Conservation (phyloP, 2,888 invertebrate genomes). For the Calephelis perditalis region DNA sequence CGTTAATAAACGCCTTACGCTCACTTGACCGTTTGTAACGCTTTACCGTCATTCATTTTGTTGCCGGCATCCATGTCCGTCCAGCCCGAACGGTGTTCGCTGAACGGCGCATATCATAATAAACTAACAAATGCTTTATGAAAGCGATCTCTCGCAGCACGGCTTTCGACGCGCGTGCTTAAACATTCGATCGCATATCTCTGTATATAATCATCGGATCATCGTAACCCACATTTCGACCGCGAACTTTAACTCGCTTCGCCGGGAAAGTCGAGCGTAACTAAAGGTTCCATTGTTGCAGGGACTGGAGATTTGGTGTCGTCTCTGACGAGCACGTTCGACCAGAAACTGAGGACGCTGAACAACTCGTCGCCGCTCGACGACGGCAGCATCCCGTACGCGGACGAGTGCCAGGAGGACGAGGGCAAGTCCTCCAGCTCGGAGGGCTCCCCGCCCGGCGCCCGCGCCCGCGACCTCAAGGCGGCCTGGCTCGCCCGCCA, state of each 20-base stretch:
- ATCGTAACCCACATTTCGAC: slow-evolving; percentile 38
- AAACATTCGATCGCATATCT: slow-evolving; percentile 29
- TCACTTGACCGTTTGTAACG: slow-evolving; percentile 31
- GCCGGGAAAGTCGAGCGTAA: slow-evolving; percentile 12
- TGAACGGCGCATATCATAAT: slow-evolving; percentile 34
- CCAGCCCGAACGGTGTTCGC: slow-evolving; percentile 37
- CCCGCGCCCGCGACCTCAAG: slow-evolving; percentile 57
- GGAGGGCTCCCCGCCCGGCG: slow-evolving; percentile 41
- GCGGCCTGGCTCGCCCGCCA: slow-evolving; percentile 70
- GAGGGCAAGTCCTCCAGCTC: slow-evolving; percentile 55
- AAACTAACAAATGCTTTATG: slow-evolving; percentile 60
- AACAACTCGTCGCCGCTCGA: slow-evolving; percentile 82
- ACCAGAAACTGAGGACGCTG: slow-evolving; percentile 87
- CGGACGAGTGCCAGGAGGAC: slow-evolving; percentile 82
- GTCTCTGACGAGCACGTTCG: slow-evolving; percentile 90
- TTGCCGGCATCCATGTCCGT: slow-evolving; percentile 14
- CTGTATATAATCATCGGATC: slow-evolving; percentile 37
- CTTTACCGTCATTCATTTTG: slow-evolving; percentile 19
- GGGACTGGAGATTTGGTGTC: slow-evolving; percentile 90
- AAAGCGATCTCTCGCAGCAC: slow-evolving; percentile 56
- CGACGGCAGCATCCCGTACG: slow-evolving; percentile 84
- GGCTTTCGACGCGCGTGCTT: slow-evolving; percentile 52
- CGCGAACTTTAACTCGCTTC: slow-evolving; percentile 46
- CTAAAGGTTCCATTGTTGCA: slow-evolving; percentile 63
- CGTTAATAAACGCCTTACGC: slow-evolving; percentile 36